Percentiles rank a stretch among this genome's conserved stretches.
phyloP scores from a whole-genome alignment of 2,797 vertebrate species.

The Poeciliopsis gracilis region DNA sequence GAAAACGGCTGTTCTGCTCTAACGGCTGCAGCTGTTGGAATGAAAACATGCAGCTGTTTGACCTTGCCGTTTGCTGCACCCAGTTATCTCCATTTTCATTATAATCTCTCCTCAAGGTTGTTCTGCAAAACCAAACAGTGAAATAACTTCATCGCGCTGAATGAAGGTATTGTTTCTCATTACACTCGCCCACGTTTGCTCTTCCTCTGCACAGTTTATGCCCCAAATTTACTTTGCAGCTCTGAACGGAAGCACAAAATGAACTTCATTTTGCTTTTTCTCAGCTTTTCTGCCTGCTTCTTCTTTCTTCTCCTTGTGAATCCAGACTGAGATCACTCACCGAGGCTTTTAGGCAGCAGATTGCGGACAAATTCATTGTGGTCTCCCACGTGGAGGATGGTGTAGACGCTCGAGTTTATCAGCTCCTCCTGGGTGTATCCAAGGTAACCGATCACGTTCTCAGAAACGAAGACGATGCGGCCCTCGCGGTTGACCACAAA shows the following conservation, averaged over 20 bases:
- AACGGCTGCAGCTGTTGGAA: conserved; percentile 8
- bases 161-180: conserved; percentile 35
- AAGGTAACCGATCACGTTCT: conserved; percentile 93
- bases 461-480: conserved; percentile 92
- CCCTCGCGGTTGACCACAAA: conserved; percentile 97
- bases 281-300: neutral
- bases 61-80: conserved; percentile 19
- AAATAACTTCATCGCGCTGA: conserved; percentile 13
- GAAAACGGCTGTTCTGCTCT: neutral
- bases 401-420: conserved; percentile 96
- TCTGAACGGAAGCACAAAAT: neutral
- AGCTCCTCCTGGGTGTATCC: conserved; percentile 94
- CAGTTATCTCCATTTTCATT: conserved; percentile 18
- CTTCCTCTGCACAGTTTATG: conserved; percentile 4
- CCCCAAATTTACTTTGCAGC: conserved; percentile 2
- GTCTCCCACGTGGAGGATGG: conserved; percentile 95
- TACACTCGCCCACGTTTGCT: conserved; percentile 17
- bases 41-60: conserved; percentile 26
- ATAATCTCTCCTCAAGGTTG: conserved; percentile 47
- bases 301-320: too few species aligned
- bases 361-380: conserved; percentile 95
- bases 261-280: neutral
- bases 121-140: conserved; percentile 12
- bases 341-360: conserved; percentile 93
- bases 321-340: conserved; percentile 72